Percentiles rank a stretch among this genome's conserved stretches.
Conservation (phyloP, 2,113 vertebrate genomes). For the Channa argus region DNA sequence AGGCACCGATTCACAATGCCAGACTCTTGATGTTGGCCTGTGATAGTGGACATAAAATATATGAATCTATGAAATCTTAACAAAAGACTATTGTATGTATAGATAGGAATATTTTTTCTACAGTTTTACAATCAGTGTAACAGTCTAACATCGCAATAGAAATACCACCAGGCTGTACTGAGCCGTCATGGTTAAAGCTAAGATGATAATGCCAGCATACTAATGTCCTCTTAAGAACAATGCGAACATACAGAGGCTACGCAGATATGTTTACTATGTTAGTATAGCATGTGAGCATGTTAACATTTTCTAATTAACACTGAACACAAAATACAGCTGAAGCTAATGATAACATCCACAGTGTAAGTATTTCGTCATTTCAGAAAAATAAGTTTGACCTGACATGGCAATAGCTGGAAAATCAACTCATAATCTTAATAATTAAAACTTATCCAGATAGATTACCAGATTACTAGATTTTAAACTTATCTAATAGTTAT, state of each 20-base stretch:
- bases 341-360: not conserved
- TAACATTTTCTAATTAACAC: not conserved
- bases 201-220: not conserved
- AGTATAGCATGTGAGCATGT: not conserved
- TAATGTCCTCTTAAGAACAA: too few relatives aligned
- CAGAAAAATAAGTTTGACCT: too few relatives aligned
- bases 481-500: too few relatives aligned
- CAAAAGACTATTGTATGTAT: not conserved
- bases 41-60: not conserved
- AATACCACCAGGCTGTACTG: too few relatives aligned
- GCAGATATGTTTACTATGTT: not conserved
- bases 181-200: too few relatives aligned
- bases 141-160: too few relatives aligned
- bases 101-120: not conserved
- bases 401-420: too few relatives aligned
- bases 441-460: too few relatives aligned
- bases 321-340: not conserved
- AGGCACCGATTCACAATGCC: slow-evolving; percentile 53
- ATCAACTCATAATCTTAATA: too few relatives aligned
- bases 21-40: not conserved
- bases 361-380: not conserved
- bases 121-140: not conserved
- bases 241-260: too few relatives aligned
- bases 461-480: too few relatives aligned
- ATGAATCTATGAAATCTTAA: not conserved